A percentile compares a stretch with the other conserved stretches of the same genome.
phyloP scores from a whole-genome alignment of 2,888 invertebrate species.

The Alloplasta piceator region DNA sequence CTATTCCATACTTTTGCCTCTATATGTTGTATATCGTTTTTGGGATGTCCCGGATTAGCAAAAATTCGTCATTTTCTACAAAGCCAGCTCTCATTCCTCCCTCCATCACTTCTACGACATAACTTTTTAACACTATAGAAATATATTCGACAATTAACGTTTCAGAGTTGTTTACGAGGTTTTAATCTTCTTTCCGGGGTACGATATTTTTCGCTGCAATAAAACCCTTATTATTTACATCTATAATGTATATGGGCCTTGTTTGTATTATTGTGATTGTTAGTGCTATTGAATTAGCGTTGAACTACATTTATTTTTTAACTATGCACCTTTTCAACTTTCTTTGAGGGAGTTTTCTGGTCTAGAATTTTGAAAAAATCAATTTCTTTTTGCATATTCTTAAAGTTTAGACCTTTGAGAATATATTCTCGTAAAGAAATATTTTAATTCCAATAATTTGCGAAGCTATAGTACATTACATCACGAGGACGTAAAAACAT shows the following conservation, averaged over 20 bases:
- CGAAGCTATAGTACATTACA: too few species aligned
- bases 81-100: neutral
- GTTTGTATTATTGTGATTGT: neutral
- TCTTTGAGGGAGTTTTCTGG: too few species aligned
- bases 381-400: too few species aligned
- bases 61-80: conserved; percentile 32
- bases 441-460: too few species aligned
- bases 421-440: too few species aligned
- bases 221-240: conserved; percentile 8
- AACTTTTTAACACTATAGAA: conserved; percentile 54
- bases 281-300: neutral
- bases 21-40: neutral
- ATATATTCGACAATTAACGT: conserved; percentile 47
- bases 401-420: too few species aligned
- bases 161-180: conserved; percentile 23
- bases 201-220: neutral
- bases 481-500: too few species aligned
- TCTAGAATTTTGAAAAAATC: too few species aligned
- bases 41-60: conserved; percentile 46
- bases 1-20: too few species aligned
- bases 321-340: neutral
- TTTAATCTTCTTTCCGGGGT: conserved; percentile 46
- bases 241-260: too few species aligned
- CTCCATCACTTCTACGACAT: neutral
- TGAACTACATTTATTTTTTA: neutral